Conservation (phyloP, 2,888 invertebrate genomes). For the Pachycephus smyrnensis region DNA sequence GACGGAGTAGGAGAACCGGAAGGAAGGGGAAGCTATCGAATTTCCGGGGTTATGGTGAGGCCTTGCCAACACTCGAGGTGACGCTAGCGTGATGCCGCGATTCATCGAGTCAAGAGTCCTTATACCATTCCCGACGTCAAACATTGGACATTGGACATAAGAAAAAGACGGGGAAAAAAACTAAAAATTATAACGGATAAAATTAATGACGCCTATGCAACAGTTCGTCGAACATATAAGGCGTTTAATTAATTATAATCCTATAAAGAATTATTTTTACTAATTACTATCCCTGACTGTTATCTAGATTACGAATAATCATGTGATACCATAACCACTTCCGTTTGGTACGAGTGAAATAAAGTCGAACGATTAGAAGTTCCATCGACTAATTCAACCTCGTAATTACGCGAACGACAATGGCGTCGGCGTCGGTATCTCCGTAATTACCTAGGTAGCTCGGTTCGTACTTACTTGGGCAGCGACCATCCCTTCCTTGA, state of each 20-base stretch:
- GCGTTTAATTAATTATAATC: background rate
- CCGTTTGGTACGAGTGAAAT: background rate
- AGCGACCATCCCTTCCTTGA: slow-evolving; percentile 80
- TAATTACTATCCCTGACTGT: background rate
- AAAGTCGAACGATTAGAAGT: background rate
- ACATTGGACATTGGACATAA: background rate
- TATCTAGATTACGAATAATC: background rate
- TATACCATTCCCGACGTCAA: background rate
- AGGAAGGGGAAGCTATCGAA: background rate
- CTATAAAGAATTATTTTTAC: background rate
- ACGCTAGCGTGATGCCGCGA: background rate
- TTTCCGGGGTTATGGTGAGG: background rate
- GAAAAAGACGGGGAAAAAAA: background rate
- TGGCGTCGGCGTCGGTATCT: background rate
- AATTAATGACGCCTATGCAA: background rate
- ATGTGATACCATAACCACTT: background rate
- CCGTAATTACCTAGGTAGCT: background rate
- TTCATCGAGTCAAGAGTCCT: background rate
- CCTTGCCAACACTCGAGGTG: background rate
- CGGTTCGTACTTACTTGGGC: slow-evolving; percentile 75
- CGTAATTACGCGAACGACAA: background rate
- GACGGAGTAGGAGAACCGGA: background rate
- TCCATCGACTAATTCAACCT: background rate
- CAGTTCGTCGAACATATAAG: background rate
- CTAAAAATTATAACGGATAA: background rate